phyloP scores from a whole-genome alignment of 2,797 vertebrate genomes.

The Choloepus didactylus region DNA sequence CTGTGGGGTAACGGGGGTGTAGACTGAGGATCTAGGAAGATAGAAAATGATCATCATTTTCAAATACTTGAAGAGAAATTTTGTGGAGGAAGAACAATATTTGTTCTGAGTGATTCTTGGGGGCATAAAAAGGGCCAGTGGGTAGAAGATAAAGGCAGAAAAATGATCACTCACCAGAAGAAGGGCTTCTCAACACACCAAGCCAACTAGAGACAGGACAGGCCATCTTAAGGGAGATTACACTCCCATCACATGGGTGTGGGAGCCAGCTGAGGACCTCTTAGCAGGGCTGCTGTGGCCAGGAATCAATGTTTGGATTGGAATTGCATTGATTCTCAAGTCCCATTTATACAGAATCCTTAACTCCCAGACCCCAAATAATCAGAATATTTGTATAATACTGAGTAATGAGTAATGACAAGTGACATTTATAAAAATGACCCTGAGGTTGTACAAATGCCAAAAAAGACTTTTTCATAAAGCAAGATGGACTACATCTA shows the following conservation, averaged over 20 bases:
- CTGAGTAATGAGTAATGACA: neutral
- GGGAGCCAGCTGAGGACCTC: neutral
- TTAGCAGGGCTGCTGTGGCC: neutral
- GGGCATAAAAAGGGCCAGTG: neutral
- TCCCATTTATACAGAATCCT: neutral
- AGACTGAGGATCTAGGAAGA: neutral
- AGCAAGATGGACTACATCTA: neutral
- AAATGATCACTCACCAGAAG: neutral
- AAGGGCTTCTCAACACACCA: neutral
- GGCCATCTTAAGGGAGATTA: neutral
- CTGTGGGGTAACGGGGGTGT: too few relatives aligned
- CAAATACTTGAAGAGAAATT: conserved; percentile 17
- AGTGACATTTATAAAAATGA: conserved; percentile 13
- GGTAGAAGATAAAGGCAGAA: neutral
- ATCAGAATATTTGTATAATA: neutral
- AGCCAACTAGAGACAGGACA: neutral
- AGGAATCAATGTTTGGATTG: neutral
- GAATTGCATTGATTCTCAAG: conserved; percentile 40
- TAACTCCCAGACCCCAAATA: conserved; percentile 17
- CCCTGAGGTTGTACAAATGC: neutral
- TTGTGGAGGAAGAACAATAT: neutral
- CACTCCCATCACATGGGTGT: neutral
- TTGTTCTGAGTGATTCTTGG: neutral
- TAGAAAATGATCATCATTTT: neutral
- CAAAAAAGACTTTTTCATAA: neutral